phyloP scores from a whole-genome alignment of 2,888 invertebrate genomes.

The Cantharis flavilabris region DNA sequence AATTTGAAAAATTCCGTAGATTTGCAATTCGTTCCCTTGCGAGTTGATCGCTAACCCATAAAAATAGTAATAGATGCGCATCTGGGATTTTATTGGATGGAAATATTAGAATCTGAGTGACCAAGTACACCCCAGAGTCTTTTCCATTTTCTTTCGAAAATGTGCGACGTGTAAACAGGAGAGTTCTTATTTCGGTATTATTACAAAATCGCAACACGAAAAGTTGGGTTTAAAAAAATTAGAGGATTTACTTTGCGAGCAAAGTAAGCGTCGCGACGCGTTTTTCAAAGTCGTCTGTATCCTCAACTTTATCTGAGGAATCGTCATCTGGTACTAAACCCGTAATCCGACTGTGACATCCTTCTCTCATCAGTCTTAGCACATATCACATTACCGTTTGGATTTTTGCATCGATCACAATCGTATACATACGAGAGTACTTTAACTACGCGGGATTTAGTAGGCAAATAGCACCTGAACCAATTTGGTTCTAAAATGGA shows the following conservation, averaged over 20 bases:
- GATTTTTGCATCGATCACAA: slow-evolving; percentile 39
- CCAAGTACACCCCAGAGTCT: slow-evolving; percentile 35
- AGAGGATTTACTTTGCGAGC: neutral
- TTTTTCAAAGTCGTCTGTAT: slow-evolving; percentile 36
- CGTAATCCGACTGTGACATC: slow-evolving; percentile 48
- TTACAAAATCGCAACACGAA: neutral
- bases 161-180: slow-evolving; percentile 29
- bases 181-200: slow-evolving; percentile 8
- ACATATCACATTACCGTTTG: slow-evolving; percentile 37
- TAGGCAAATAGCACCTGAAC: slow-evolving; percentile 18
- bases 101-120: slow-evolving; percentile 36
- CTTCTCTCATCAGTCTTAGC: slow-evolving; percentile 48
- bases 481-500: slow-evolving; percentile 1
- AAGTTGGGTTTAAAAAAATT: neutral
- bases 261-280: slow-evolving; percentile 6
- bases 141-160: slow-evolving; percentile 33
- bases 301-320: slow-evolving; percentile 44
- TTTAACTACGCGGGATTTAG: slow-evolving; percentile 9
- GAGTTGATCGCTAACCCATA: slow-evolving; percentile 34
- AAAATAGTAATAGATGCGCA: slow-evolving; percentile 36
- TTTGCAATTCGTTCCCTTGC: slow-evolving; percentile 22
- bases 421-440: slow-evolving; percentile 7
- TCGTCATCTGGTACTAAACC: slow-evolving; percentile 46
- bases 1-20: slow-evolving; percentile 15
- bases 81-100: slow-evolving; percentile 32